phyloP scores from a whole-genome alignment of 2,113 vertebrate species.

The Urocynchramus pylzowi region DNA sequence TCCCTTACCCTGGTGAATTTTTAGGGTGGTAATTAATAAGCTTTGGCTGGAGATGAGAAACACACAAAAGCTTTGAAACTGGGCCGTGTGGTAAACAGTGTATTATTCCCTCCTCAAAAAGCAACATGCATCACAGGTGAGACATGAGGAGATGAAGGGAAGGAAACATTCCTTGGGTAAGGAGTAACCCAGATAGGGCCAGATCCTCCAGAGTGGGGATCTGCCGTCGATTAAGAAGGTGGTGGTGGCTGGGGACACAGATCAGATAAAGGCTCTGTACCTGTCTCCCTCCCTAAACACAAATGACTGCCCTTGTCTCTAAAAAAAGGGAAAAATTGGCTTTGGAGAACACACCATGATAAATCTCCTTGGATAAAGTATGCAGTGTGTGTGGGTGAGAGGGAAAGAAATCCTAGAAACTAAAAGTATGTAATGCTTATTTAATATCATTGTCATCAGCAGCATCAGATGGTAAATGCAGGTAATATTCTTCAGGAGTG shows the following conservation, averaged over 20 bases:
- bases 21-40: background rate
- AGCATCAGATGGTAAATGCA: background rate
- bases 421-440: background rate
- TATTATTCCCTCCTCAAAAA: background rate
- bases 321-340: slow-evolving; percentile 8
- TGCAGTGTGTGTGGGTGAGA: background rate
- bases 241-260: background rate
- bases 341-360: background rate
- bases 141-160: background rate
- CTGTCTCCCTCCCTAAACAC: slow-evolving; percentile 30
- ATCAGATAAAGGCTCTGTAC: slow-evolving; percentile 37
- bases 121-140: background rate
- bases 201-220: background rate
- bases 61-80: slow-evolving; percentile 4
- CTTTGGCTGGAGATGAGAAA: background rate
- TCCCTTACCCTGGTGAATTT: background rate
- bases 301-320: slow-evolving; percentile 35
- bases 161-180: background rate
- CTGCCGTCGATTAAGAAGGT: background rate
- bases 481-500: background rate
- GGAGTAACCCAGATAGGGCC: background rate
- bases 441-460: background rate
- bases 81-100: background rate
- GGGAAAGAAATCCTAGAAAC: background rate
- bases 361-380: background rate